Base-by-base conservation (phyloP, 2,797 vertebrate species). In the Xenopus petersii region DNA sequence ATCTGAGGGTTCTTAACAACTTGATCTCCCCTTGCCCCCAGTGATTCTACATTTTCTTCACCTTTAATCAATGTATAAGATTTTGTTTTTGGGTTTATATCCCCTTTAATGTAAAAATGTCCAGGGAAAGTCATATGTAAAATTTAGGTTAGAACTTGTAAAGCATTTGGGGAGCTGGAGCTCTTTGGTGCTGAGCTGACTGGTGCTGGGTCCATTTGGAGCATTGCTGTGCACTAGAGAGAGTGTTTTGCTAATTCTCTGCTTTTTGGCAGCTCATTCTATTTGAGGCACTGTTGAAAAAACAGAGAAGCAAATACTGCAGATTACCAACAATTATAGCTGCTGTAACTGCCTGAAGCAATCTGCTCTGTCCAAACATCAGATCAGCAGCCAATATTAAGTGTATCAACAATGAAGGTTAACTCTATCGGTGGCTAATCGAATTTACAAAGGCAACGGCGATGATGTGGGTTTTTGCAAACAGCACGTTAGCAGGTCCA, bases 241-340 rank as follows among this genome's bases (percentile, higher is more conserved):
- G 5, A 13, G 9, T 70, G 49, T 69, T 58, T 64, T 30, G 8
- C 49, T 21, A 49, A n/a, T 47, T 33, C 36, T 56, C 6, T 58
- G 36, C 58, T 9, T 63, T 13, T 49, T 64, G 6, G 8, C 13
- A 49, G 60, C 51, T 47, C 56, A 56, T 24, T 16, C 55, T 67
- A 61, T 67, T 17, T 67, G 64, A 74, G 48, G 30, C 13, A 12
- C 24, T 63, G 47, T 42, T 67, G 59, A 67, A 16, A 51, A 63
- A 73, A 66, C 21, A 73, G 60, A 63, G 10, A 60, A 17, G 21
- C 11, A 60, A 36, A 74, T 51, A 36, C 26, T 30, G 63, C 42
- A 54, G 64, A 61, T 67, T 60, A 51, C 21, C 46, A 67, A 60
- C 60, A 63, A 63, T 67, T 67, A 61, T 24, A 67, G 64, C 11